These are phyloP conservation scores for Okamejei kenojei DNA, from an alignment of 2,797 vertebrate genomes.

Conservation along the genomic window DNA sequence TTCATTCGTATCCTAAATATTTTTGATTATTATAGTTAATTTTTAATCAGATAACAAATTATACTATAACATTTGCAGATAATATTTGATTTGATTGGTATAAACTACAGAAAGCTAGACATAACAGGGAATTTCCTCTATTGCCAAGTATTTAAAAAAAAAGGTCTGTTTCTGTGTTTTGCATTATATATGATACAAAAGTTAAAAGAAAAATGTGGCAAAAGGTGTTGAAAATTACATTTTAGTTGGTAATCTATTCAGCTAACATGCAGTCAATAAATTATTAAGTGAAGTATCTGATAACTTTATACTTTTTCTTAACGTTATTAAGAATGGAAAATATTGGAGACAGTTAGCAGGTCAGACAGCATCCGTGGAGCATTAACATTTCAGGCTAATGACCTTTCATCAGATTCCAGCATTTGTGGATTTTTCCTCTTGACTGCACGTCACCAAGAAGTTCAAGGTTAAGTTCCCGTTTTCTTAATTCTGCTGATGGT, in stretches of 20 bases:
- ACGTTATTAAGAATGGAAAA: too few species aligned
- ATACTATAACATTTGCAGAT: not conserved
- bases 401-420: too few species aligned
- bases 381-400: too few species aligned
- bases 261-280: not conserved
- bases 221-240: not conserved
- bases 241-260: not conserved
- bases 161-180: not conserved
- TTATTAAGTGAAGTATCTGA: too few species aligned
- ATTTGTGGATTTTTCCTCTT: too few species aligned
- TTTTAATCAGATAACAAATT: too few species aligned
- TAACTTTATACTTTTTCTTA: too few species aligned
- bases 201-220: not conserved
- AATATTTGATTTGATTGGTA: not conserved
- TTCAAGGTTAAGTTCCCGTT: not conserved
- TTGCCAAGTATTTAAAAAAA: not conserved
- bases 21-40: not conserved
- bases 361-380: too few species aligned
- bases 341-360: not conserved
- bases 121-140: not conserved
- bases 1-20: not conserved
- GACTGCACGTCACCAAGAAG: not conserved
- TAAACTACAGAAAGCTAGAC: not conserved
- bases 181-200: slow-evolving; percentile 1
- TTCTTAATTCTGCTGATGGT: not conserved